Conservation (phyloP, 2,888 invertebrate species). For the Nymphalis c-album region DNA sequence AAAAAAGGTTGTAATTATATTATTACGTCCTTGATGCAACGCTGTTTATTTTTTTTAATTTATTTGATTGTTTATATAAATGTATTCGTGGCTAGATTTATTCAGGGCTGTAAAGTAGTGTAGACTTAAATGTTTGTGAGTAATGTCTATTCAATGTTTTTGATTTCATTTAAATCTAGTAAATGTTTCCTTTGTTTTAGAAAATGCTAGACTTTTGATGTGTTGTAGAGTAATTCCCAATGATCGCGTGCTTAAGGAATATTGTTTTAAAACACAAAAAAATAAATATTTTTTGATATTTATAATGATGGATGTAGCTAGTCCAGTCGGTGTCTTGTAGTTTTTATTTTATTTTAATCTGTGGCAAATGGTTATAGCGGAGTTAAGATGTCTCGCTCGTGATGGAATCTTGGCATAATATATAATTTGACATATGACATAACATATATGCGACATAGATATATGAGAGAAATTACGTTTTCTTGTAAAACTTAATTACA, state of each 20-base stretch:
- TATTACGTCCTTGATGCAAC: no score
- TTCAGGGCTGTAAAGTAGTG: constrained; percentile 56
- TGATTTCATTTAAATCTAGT: constrained; percentile 51
- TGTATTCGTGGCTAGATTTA: constrained; percentile 21
- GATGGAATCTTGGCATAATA: constrained; percentile 27
- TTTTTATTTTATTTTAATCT: constrained; percentile 46
- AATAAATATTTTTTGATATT: constrained; percentile 72
- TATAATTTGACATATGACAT: constrained; percentile 12
- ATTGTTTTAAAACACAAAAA: constrained; percentile 69
- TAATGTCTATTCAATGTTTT: constrained; percentile 54
- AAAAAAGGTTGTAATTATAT: no score
- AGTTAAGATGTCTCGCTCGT: constrained; percentile 29
- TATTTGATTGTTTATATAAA: background rate
- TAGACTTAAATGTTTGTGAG: constrained; percentile 57
- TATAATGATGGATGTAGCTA: constrained; percentile 60
- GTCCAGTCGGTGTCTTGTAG: constrained; percentile 55
- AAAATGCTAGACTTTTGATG: constrained; percentile 74
- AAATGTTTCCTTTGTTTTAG: constrained; percentile 58
- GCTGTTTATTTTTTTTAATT: background rate
- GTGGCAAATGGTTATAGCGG: constrained; percentile 35
- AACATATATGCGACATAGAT: no score
- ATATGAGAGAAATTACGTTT: no score
- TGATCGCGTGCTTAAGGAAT: constrained; percentile 53
- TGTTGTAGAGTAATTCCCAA: constrained; percentile 64
- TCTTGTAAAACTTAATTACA: no score